phyloP scores from a whole-genome alignment of 2,888 invertebrate genomes.

The Ariolimax columbianus region DNA sequence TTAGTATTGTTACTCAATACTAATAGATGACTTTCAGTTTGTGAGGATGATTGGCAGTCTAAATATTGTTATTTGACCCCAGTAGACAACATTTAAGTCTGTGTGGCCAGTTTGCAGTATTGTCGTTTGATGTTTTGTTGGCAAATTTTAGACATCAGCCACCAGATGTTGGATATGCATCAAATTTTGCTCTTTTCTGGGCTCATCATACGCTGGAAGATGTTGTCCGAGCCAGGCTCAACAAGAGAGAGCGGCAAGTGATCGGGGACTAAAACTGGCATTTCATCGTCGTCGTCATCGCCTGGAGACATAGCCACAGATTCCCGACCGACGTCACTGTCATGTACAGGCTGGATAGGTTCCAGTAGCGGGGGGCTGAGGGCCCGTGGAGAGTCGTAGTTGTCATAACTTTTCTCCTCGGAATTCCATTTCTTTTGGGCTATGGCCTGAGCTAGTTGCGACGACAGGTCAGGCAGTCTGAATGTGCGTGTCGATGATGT shows the following conservation, averaged over 20 bases:
- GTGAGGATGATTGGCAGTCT: too few relatives aligned
- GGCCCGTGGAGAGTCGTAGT: constrained; percentile 28
- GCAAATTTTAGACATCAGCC: too few relatives aligned
- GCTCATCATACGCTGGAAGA: constrained; percentile 50
- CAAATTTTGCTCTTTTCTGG: constrained; percentile 41
- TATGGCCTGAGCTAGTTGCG: constrained; percentile 43
- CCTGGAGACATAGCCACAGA: not conserved
- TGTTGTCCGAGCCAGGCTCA: constrained; percentile 44
- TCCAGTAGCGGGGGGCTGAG: constrained; percentile 46
- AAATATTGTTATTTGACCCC: too few relatives aligned
- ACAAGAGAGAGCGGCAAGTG: constrained; percentile 43
- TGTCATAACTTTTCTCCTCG: constrained; percentile 28
- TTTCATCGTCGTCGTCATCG: constrained; percentile 24
- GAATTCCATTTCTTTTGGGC: constrained; percentile 35
- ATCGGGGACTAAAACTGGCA: constrained; percentile 51
- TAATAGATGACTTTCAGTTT: too few relatives aligned
- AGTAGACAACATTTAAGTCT: too few relatives aligned
- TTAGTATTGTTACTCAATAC: too few relatives aligned
- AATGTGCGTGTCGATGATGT: not conserved
- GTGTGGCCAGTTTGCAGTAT: too few relatives aligned
- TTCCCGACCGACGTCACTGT: constrained; percentile 2
- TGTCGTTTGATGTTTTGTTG: too few relatives aligned
- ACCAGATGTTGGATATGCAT: too few relatives aligned
- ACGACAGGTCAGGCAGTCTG: constrained; percentile 31
- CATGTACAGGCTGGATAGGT: constrained; percentile 30